Evolutionary conservation across 1,140 invertebrate species (phyloP), one percentile per base, ranked within the genome.

Genomic region (Neuroterus valhalla): DNA sequence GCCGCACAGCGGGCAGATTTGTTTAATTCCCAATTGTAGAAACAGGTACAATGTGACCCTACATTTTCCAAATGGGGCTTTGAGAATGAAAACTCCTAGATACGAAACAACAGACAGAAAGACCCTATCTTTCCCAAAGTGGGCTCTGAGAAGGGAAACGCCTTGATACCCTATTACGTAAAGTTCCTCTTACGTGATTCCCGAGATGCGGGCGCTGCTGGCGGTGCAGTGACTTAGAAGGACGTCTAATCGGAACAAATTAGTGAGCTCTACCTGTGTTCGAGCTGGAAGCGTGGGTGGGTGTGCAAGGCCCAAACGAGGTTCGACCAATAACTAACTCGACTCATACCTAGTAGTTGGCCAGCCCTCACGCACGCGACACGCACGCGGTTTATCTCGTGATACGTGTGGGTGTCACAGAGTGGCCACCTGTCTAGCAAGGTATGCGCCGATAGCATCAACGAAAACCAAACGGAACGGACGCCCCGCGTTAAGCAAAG

Each of bases 371-470:
- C 75, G 77, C 78, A 81, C 75, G 75, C 68, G 71, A 76, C 77
- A 78, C 75, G 74, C 71, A 80, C 79, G 73, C 42, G 74, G 72
- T 62, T 82, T 77, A 77, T 82, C 76, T 79, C 68, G 72, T 76
- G 81, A 80, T 69, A 48, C 82, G 84, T 86, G 86, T 88, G 82
- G 85, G 87, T 88, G 87, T 88, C 85, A 80, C 82, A 81, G 85
- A 84, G 85, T 88, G 87, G 84, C 86, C 88, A 88, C 87, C 87
- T 88, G 87, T 87, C 85, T 85, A 86, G 84, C 81, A 74, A 87
- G 88, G 86, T 88, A 89, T 88, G 86, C 84, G 82, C 86, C 82
- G 87, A 89, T 88, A 88, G 73, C 84, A 89, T 89, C 88, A 80
- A 81, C 80, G 75, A 84, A 78, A 85, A 79, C 78, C 82, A 72